Evolutionary conservation across 2,888 invertebrate genomes (phyloP).

Genomic region (Chorisops tibialis): DNA sequence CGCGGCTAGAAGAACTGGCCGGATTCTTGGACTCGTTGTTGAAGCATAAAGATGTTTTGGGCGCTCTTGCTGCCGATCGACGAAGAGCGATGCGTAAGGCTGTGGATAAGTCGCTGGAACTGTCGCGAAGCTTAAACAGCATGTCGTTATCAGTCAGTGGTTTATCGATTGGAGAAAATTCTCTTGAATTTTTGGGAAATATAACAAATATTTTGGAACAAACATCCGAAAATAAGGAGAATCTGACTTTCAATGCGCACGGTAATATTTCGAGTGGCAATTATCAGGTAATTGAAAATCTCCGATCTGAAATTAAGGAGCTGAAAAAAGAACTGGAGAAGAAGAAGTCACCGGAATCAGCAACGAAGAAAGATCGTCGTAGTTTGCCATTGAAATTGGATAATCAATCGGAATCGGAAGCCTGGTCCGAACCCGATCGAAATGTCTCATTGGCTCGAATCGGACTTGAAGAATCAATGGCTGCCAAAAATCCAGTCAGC

Average conservation of each 20-base stretch:
- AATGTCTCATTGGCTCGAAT: constrained; percentile 77
- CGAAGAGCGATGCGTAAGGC: constrained; percentile 56
- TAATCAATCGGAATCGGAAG: constrained; percentile 68
- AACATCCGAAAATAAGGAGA: constrained; percentile 35
- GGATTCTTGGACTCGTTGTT: constrained; percentile 60
- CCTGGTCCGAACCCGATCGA: constrained; percentile 84
- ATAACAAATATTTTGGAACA: constrained; percentile 51
- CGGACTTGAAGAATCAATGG: constrained; percentile 57
- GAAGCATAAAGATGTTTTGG: constrained; percentile 56
- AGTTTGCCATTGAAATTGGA: constrained; percentile 41
- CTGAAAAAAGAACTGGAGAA: constrained; percentile 43
- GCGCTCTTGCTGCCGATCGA: constrained; percentile 55
- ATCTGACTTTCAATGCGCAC: constrained; percentile 44
- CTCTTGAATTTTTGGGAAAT: constrained; percentile 53
- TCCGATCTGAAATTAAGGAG: constrained; percentile 44
- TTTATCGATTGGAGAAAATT: constrained; percentile 53
- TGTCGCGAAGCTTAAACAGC: constrained; percentile 55
- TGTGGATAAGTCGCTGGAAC: constrained; percentile 56
- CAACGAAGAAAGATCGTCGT: constrained; percentile 44
- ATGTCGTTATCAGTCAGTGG: constrained; percentile 47
- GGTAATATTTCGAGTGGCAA: constrained; percentile 36
- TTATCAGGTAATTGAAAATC: constrained; percentile 37
- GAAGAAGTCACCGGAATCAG: constrained; percentile 35
- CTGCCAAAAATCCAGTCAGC: constrained; percentile 45
- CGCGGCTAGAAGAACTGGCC: constrained; percentile 60